Conservation (phyloP, 2,113 vertebrate genomes). For the Oncorhynchus kisutch region DNA sequence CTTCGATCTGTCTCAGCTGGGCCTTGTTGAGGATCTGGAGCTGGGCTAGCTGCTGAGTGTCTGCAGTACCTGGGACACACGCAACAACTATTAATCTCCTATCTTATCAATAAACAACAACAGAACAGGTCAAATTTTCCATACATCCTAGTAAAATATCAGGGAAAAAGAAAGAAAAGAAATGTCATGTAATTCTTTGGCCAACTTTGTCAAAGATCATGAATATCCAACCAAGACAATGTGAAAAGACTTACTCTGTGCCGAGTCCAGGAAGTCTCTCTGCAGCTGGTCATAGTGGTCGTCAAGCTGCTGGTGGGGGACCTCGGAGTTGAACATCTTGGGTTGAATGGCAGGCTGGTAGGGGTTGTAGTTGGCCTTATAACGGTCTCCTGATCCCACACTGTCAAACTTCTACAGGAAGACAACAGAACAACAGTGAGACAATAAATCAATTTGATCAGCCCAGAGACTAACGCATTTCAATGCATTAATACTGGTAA, state of each 20-base stretch:
- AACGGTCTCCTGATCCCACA: constrained; percentile 62
- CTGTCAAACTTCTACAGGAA: constrained; percentile 57
- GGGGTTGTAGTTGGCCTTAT: constrained; percentile 84
- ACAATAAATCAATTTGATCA: no score
- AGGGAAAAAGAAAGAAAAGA: accelerated
- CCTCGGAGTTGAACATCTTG: constrained; percentile 64
- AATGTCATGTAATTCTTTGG: not conserved
- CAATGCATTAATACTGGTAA: not conserved
- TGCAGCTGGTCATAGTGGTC: constrained; percentile 82
- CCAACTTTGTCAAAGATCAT: not conserved
- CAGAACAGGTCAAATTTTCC: no score
- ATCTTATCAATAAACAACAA: no score
- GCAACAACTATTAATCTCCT: not conserved
- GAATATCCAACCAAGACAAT: not conserved
- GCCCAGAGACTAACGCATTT: not conserved
- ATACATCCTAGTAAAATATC: no score
- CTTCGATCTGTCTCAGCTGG: constrained; percentile 85
- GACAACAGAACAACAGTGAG: constrained; percentile 9
- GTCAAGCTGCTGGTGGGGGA: constrained; percentile 46
- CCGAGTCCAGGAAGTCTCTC: constrained; percentile 81
- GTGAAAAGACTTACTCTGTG: constrained; percentile 77
- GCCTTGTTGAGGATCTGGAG: constrained; percentile 90
- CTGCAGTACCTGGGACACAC: constrained; percentile 75
- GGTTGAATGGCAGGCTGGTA: constrained; percentile 73
- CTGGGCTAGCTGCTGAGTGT: constrained; percentile 85